Base-by-base conservation (phyloP, 2,797 vertebrate species). In the Loriculus beryllinus region DNA sequence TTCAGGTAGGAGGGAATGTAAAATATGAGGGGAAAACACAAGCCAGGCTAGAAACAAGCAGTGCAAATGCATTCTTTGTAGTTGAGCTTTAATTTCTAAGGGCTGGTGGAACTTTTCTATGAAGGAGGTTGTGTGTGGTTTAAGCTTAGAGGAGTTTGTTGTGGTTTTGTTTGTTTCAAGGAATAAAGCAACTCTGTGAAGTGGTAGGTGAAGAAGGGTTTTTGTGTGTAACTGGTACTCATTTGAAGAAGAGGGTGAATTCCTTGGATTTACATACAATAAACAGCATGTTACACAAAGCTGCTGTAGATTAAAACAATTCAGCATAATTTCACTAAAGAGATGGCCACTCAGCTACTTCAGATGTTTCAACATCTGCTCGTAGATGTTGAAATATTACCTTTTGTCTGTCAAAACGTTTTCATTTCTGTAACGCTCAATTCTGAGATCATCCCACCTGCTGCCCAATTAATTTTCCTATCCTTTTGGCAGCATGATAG, bases 161-260 rank as follows among this genome's bases (percentile, higher is more conserved):
- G 6, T 71, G 45, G 0, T 47, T 80, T 88, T 59, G 7, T 80
- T 90, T 92, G 16, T 59, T 74, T 62, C 20, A 86, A 78, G 26
- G 39, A 90, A 65, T 54, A 80, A 85, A 86, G 14, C 4, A 71
- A 49, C 37, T 43, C 14, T 86, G 18, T 43, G 33, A 82, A 69
- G 31, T 26, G 16, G 14, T 48, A 48, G 21, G 22, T 71, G 31
- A 82, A 35, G 1, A 2, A 4, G 1, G 0, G 0, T 35, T 45
- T 82, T 26, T 9, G 3, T 65, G 4, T 51, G 2, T 33, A 60
- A 43, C 18, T 62, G 39, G 49, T 89, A 48, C 13, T 52, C 51
- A 28, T 45, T 75, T 76, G 39, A 60, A 72, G 40, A 48, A 68
- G 26, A 65, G 57, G 52, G 57, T 40, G n/a, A 91, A 81, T 80